Evolutionary conservation across 2,888 invertebrate species (phyloP), one percentile per base, ranked within the genome.

Genomic region (Epinotia demarniana): DNA sequence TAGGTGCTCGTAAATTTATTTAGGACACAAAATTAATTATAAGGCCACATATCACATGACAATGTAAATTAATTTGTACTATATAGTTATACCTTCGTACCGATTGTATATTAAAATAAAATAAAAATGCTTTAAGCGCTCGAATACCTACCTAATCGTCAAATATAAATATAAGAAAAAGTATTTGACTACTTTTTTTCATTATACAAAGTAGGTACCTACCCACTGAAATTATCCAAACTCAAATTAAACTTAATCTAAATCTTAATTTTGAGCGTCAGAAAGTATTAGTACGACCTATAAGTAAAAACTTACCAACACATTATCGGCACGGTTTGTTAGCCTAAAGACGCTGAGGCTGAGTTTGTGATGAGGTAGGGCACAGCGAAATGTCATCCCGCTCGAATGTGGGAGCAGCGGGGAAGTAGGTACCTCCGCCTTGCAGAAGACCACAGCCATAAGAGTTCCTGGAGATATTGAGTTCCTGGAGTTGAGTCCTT

Each of bases 1-100:
- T 83, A 80, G 89, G 91, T 91, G 91, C 90, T 90, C 85, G 58
- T 85, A 87, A 79, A 72, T 78, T 77, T 49, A 68, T 62, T 68
- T 68, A 62, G 63, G 19, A 33, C 72, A 66, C 75, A 67, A 66
- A 72, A 75, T 55, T 71, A 66, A 70, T 33, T 79, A 73, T 87
- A 87, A 86, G 83, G 79, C 79, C 85, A 90, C 89, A 89, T 91
- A 92, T 90, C 90, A 90, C 90, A 91, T 86, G 87, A 81, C 80
- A 83, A 85, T 92, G 93, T 92, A 93, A 90, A 92, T 92, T 90
- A 72, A 83, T 85, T 88, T 93, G 93, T 94, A 93, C 84, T 86
- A 93, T 94, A 94, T 93, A 92, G 91, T 81, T 85, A 84, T 88
- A 89, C 80, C 57, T 46, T 69, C 39, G 55, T 70, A 70, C 60